Percentiles rank a stretch among this genome's conserved stretches.
These are phyloP conservation scores for Crocodylus rhombifer DNA, from an alignment of 2,797 vertebrate genomes.

Conservation along the genomic window DNA sequence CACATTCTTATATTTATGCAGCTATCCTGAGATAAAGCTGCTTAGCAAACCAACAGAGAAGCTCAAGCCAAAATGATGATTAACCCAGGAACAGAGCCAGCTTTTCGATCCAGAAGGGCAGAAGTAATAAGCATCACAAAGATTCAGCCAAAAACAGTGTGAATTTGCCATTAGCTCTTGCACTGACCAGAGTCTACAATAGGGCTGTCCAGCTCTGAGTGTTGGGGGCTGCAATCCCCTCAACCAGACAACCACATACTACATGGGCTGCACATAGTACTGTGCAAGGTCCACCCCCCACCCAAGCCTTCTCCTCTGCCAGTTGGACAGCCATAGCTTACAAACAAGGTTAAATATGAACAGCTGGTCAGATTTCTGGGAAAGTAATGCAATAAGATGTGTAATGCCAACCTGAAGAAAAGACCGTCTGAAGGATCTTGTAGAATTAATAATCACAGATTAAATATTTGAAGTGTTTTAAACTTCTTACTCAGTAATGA, in stretches of 20 bases:
- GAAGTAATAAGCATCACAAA: neutral
- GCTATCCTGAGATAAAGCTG: neutral
- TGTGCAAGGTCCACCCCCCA: too few species aligned
- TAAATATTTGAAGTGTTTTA: neutral
- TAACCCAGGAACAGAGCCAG: neutral
- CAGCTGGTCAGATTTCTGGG: neutral
- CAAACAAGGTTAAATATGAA: neutral
- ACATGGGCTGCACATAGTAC: too few species aligned
- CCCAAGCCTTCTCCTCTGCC: too few species aligned
- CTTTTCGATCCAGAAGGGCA: neutral
- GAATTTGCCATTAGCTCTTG: neutral
- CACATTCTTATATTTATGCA: neutral
- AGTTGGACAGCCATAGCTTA: neutral
- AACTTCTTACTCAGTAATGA: neutral
- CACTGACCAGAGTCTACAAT: neutral
- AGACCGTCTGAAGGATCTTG: neutral
- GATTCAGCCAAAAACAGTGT: neutral
- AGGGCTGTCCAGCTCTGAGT: neutral
- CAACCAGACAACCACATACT: neutral
- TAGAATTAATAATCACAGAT: neutral
- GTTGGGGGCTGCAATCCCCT: too few species aligned
- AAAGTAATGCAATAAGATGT: neutral
- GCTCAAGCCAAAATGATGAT: neutral
- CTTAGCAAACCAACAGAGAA: neutral
- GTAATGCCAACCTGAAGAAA: neutral